These are phyloP conservation scores for Tapirus terrestris DNA, from an alignment of 2,113 vertebrate species.

Conservation along the genomic window DNA sequence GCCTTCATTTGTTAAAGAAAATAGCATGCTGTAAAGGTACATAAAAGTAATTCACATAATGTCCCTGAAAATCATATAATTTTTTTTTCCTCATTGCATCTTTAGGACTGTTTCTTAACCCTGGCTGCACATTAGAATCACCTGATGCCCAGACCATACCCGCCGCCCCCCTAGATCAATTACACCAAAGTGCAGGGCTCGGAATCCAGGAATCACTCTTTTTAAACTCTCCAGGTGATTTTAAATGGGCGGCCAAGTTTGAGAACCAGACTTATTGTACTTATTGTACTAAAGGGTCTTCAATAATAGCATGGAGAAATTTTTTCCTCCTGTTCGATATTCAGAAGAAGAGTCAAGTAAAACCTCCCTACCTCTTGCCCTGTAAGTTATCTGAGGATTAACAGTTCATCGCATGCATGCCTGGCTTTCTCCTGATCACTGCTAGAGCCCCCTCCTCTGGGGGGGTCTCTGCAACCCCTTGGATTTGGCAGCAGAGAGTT, in stretches of 20 bases:
- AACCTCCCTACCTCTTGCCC: background rate
- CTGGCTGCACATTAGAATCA: background rate
- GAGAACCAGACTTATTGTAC: background rate
- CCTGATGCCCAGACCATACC: background rate
- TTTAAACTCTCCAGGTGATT: background rate
- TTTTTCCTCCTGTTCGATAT: background rate
- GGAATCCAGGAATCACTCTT: background rate
- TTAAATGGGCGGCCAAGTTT: background rate
- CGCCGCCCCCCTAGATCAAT: background rate
- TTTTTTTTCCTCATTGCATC: constrained; percentile 4
- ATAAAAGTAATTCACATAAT: constrained; percentile 59
- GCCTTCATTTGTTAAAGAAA: constrained; percentile 66
- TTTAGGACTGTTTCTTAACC: background rate
- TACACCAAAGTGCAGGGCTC: background rate
- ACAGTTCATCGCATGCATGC: background rate
- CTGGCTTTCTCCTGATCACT: background rate
- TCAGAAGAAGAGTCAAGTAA: background rate
- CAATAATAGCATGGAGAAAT: background rate
- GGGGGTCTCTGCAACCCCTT: background rate
- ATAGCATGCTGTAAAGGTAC: background rate
- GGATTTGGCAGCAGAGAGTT: background rate
- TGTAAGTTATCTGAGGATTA: background rate
- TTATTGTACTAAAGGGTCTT: background rate
- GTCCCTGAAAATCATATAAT: constrained; percentile 30
- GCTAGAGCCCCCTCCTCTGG: background rate